These are phyloP conservation scores for Pachycephala philippinensis DNA, from an alignment of 2,113 vertebrate species.

Conservation along the genomic window DNA sequence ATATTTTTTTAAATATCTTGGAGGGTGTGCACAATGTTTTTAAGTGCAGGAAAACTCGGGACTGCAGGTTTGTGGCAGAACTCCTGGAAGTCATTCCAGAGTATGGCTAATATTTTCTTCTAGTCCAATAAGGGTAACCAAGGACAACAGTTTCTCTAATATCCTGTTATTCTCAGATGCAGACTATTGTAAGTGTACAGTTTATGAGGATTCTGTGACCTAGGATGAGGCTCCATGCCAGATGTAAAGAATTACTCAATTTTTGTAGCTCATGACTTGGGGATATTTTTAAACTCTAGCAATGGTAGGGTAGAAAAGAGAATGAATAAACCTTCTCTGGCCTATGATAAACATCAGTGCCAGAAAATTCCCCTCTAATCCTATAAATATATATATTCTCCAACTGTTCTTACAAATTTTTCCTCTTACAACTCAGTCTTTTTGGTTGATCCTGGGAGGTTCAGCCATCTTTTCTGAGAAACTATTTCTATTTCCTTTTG, in stretches of 20 bases:
- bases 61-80: not conserved
- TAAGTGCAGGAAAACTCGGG: not conserved
- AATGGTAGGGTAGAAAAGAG: not conserved
- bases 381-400: not conserved
- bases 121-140: not conserved
- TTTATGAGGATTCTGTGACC: not conserved
- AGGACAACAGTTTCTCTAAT: not conserved
- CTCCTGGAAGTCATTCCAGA: not conserved
- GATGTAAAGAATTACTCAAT: not conserved
- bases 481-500: not conserved
- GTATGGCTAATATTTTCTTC: not conserved
- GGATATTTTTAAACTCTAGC: not conserved
- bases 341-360: not conserved
- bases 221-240: not conserved
- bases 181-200: not conserved
- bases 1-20: not conserved
- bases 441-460: not conserved
- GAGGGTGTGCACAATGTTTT: not conserved
- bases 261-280: not conserved
- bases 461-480: not conserved
- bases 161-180: not conserved
- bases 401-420: not conserved
- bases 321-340: not conserved
- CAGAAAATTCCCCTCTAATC: not conserved
- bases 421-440: not conserved